Evolutionary conservation across 2,797 vertebrate genomes (phyloP).

Genomic region (Vultur gryphus): DNA sequence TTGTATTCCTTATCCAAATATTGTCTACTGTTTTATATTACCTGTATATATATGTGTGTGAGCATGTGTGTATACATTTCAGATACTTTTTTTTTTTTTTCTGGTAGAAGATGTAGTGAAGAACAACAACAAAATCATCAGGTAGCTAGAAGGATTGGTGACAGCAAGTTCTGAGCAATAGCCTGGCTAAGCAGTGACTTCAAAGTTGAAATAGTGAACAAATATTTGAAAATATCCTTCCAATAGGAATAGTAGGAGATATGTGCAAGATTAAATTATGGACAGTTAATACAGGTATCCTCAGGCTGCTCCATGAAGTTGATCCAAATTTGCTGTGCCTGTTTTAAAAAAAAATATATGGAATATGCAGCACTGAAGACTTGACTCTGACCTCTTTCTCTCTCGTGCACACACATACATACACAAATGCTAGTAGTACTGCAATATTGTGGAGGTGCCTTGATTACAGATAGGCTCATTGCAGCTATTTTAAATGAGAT

Average conservation of each 20-base stretch:
- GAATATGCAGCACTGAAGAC: not conserved
- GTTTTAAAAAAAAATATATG: not conserved
- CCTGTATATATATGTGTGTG: not conserved
- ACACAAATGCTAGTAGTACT: not conserved
- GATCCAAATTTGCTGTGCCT: not conserved
- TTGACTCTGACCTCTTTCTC: not conserved
- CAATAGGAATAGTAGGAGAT: not conserved
- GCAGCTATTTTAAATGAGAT: not conserved
- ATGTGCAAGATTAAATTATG: not conserved
- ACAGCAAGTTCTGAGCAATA: not conserved
- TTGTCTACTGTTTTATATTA: not conserved
- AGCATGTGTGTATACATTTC: not conserved
- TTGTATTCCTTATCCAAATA: not conserved
- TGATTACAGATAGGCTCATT: not conserved
- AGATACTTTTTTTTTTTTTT: not conserved
- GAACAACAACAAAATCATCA: not conserved
- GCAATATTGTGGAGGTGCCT: not conserved
- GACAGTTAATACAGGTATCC: not conserved
- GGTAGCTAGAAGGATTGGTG: not conserved
- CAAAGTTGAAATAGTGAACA: not conserved
- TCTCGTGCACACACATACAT: rapidly evolving
- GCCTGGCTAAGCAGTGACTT: not conserved
- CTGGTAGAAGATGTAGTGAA: not conserved
- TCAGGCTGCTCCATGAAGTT: not conserved
- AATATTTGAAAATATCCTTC: not conserved